These are phyloP conservation scores for Hylaeus anthracinus DNA, from an alignment of 1,140 invertebrate species.

Conservation along the genomic window DNA sequence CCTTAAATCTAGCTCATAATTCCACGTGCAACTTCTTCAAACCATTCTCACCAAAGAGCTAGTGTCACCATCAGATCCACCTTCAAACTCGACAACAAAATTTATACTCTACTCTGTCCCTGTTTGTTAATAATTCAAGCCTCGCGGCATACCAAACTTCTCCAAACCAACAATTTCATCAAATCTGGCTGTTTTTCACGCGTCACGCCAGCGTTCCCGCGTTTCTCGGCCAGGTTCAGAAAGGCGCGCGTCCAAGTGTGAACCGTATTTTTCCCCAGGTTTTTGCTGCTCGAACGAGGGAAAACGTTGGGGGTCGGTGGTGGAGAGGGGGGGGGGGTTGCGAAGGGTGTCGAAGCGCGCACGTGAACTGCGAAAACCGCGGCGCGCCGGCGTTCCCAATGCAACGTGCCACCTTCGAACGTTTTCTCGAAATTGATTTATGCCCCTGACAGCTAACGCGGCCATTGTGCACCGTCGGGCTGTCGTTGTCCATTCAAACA, in stretches of 20 bases:
- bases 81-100: no score
- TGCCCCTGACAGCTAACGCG: conserved; percentile 63
- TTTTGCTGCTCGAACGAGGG: neutral
- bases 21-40: no score
- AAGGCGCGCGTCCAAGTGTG: conserved; percentile 3
- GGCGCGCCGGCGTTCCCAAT: conserved; percentile 33
- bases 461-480: conserved; percentile 59
- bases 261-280: conserved; percentile 3
- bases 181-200: no score
- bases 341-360: conserved; percentile 9
- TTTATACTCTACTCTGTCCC: no score
- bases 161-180: no score
- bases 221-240: neutral
- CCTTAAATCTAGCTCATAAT: no score
- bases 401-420: conserved; percentile 56
- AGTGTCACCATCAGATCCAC: no score
- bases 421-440: conserved; percentile 70
- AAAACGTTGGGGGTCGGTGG: neutral
- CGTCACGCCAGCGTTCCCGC: no score
- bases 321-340: neutral
- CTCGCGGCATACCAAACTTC: no score
- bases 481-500: conserved; percentile 73
- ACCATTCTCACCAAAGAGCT: no score
- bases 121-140: no score
- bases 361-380: conserved; percentile 37